phyloP scores from a whole-genome alignment of 2,888 invertebrate genomes.

The Piscicola geometra region DNA sequence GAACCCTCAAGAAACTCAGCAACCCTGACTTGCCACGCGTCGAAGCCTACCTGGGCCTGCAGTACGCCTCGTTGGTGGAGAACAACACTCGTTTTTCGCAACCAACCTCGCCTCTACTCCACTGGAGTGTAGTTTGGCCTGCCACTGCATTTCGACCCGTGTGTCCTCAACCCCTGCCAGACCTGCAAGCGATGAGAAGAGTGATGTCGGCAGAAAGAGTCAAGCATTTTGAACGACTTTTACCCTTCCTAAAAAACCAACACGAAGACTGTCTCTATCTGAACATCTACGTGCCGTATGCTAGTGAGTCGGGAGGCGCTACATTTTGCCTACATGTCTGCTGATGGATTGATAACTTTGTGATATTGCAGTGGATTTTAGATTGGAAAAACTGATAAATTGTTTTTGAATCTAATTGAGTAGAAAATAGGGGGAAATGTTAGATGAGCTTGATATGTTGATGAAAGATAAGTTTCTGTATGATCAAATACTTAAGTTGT shows the following conservation, averaged over 20 bases:
- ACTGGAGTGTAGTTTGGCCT: constrained; percentile 59
- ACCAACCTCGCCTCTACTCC: constrained; percentile 80
- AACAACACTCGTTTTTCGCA: constrained; percentile 90
- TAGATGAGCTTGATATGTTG: too few relatives aligned
- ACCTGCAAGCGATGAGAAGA: not conserved
- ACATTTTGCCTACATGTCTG: too few relatives aligned
- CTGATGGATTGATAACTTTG: too few relatives aligned
- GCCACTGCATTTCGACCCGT: constrained; percentile 69
- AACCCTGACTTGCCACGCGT: constrained; percentile 61
- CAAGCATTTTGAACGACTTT: constrained; percentile 24
- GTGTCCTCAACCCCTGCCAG: constrained; percentile 62
- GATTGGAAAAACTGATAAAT: too few relatives aligned
- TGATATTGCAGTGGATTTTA: too few relatives aligned
- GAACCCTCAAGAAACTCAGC: constrained; percentile 53
- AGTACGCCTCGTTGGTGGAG: constrained; percentile 86
- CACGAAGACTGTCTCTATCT: constrained; percentile 11
- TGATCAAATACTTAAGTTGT: too few relatives aligned
- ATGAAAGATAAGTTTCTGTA: too few relatives aligned
- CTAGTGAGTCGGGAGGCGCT: not conserved
- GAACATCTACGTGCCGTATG: constrained; percentile 7
- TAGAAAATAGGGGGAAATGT: too few relatives aligned
- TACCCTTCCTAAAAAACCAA: not conserved
- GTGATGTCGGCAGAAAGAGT: constrained; percentile 27
- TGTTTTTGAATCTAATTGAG: too few relatives aligned
- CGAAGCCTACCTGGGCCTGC: constrained; percentile 81